Conservation (phyloP, 2,113 vertebrate genomes). For the Anthoscopus minutus region DNA sequence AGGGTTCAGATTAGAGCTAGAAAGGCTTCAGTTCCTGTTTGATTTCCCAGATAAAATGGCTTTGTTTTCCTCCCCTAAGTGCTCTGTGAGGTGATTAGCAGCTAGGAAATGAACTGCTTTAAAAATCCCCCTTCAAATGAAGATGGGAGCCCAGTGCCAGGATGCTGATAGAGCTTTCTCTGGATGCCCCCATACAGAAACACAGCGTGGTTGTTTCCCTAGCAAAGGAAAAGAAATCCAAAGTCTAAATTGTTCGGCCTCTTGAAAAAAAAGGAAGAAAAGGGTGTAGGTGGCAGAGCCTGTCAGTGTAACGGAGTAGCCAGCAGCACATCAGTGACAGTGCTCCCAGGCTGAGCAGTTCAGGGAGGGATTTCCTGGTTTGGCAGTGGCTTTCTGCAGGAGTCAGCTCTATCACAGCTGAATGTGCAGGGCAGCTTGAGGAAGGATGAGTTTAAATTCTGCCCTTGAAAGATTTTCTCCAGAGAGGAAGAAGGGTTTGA, state of each 20-base stretch:
- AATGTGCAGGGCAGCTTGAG: neutral
- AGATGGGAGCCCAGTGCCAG: neutral
- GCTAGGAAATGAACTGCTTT: neutral
- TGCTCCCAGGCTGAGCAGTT: conserved; percentile 5
- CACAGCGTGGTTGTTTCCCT: neutral
- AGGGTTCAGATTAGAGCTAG: neutral
- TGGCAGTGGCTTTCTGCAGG: neutral
- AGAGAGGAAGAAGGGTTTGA: neutral
- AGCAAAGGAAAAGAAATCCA: neutral
- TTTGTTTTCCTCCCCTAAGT: neutral
- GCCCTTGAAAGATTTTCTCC: neutral
- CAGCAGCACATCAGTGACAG: neutral
- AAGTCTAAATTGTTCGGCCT: neutral
- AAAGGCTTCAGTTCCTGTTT: neutral
- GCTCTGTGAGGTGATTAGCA: neutral
- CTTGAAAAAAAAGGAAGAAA: neutral
- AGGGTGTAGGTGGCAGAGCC: neutral
- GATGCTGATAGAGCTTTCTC: neutral
- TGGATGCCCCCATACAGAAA: neutral
- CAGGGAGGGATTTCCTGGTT: conserved; percentile 6
- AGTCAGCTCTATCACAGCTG: neutral
- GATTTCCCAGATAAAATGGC: neutral
- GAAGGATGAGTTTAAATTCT: neutral
- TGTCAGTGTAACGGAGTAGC: neutral
- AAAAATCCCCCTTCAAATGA: neutral